Evolutionary conservation across 2,113 vertebrate genomes (phyloP).

Genomic region (Nycticryphes semicollaris): DNA sequence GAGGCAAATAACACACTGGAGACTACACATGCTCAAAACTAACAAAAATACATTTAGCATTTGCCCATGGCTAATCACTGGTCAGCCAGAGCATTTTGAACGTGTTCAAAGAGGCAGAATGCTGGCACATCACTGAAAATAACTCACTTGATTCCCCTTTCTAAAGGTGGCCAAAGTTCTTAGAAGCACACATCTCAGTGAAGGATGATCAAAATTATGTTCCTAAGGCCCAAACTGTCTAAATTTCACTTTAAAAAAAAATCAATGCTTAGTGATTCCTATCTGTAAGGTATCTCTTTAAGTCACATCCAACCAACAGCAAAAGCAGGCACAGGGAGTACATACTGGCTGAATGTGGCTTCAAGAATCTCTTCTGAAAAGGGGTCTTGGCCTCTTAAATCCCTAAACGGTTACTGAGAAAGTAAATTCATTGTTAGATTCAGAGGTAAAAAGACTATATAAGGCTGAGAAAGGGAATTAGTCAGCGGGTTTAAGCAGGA

Average conservation of each 20-base stretch:
- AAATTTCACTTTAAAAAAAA: not conserved
- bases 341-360: not conserved
- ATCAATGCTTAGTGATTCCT: not conserved
- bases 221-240: not conserved
- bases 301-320: not conserved
- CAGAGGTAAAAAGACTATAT: not conserved
- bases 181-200: not conserved
- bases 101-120: not conserved
- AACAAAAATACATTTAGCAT: not conserved
- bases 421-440: not conserved
- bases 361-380: not conserved
- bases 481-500: not conserved
- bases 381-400: not conserved
- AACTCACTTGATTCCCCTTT: not conserved
- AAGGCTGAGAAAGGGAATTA: not conserved
- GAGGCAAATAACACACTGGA: not conserved
- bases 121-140: not conserved
- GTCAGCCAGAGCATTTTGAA: not conserved
- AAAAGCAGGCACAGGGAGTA: not conserved
- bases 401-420: not conserved
- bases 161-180: not conserved
- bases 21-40: not conserved
- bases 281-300: not conserved
- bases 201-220: not conserved
- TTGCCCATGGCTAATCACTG: not conserved